Percentiles rank a stretch among this genome's conserved stretches.
Conservation (phyloP, 2,113 vertebrate genomes). For the Dicentrarchus labrax region DNA sequence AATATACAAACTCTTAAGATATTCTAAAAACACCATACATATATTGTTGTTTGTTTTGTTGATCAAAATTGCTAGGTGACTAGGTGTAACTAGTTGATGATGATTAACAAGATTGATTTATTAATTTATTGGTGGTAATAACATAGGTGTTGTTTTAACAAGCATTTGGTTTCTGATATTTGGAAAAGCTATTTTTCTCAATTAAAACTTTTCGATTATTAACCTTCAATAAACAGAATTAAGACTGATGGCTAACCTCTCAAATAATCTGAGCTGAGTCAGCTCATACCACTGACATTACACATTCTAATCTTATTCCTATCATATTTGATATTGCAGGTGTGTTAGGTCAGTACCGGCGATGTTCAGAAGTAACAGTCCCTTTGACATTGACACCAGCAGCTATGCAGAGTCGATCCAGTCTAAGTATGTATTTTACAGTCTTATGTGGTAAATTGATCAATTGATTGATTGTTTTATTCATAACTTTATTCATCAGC, state of each 20-base stretch:
- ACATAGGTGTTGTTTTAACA: not conserved
- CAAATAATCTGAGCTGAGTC: slow-evolving; percentile 24
- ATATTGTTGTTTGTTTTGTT: no score
- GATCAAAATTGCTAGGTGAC: not conserved
- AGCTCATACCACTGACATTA: not conserved
- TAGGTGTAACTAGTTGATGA: not conserved
- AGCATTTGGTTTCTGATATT: not conserved
- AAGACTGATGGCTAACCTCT: not conserved
- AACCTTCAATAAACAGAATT: not conserved
- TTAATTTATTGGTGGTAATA: not conserved
- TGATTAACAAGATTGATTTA: not conserved
- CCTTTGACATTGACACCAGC: slow-evolving; percentile 58
- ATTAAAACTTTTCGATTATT: not conserved
- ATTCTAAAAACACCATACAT: not conserved
- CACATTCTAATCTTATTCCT: not conserved
- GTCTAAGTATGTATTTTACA: slow-evolving; percentile 70
- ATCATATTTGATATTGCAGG: slow-evolving; percentile 29
- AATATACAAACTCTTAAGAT: not conserved
- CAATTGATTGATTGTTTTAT: not conserved
- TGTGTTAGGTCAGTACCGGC: slow-evolving; percentile 20
- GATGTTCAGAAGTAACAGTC: slow-evolving; percentile 74
- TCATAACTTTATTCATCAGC: not conserved
- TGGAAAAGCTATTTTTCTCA: not conserved
- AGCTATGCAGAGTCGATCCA: slow-evolving; percentile 69
- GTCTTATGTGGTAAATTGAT: not conserved